Evolutionary conservation across 2,888 invertebrate species (phyloP), one percentile per base, ranked within the genome.

Genomic region (Clistopyga incitator): DNA sequence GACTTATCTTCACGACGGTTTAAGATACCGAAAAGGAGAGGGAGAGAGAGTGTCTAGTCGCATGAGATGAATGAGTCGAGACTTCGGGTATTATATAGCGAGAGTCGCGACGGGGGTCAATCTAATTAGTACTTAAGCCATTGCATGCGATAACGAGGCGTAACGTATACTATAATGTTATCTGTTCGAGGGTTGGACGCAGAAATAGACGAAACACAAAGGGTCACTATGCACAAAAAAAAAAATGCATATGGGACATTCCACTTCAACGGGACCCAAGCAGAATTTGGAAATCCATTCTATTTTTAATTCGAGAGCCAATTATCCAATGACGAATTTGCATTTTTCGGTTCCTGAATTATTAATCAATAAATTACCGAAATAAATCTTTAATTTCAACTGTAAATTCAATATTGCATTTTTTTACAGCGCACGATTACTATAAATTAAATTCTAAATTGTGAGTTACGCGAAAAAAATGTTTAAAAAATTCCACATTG

Each of bases 121-220:
- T 61, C 79, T 83, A 84, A 84, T 84, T 84, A 84, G 84, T 82
- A 72, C 75, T 74, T 72, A 54, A 67, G 52, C 70, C 75, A 76
- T 82, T 59, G 52, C 82, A 50, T 61, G 78, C 59, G 71, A 82
- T 76, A 59, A 56, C 74, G 23, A 67, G 78, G 71, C 79, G 65
- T 76, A 47, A 65, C 68, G 65, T 42, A 38, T 38, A 25, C 52
- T 29, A 50, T 50, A 38, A 56, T 42, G 54, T 64, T 77, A 72
- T 71, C 81, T 72, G 25, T 18, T n/a, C 29, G 50, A 81, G 71
- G 81, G 81, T 54, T 34, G 34, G 15, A 65, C 38, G 34, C 20
- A 25, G 23, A 13, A 64, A 56, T 77, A 34, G 47, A 50, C 42
- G 29, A 67, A 34, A 42, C 64, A 56, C 59, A 15, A 29, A 42